These are phyloP conservation scores for Sinhomidia bicolor DNA, from an alignment of 2,888 invertebrate species.

Conservation along the genomic window DNA sequence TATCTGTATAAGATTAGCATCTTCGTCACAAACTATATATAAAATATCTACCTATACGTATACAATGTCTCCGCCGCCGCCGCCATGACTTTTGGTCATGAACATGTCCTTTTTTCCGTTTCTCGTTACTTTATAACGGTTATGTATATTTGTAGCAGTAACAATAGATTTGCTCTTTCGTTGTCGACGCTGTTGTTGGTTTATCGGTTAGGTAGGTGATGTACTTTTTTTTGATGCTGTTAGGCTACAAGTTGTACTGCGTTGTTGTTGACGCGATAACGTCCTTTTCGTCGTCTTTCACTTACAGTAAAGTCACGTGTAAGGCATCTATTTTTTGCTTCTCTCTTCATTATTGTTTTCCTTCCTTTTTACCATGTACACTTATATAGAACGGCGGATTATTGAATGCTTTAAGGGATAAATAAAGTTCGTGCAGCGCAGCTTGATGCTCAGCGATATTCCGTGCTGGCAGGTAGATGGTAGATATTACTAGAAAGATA, in stretches of 20 bases:
- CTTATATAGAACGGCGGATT: neutral
- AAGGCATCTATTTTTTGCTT: constrained; percentile 29
- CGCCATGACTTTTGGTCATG: constrained; percentile 25
- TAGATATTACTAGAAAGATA: neutral
- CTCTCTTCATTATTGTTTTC: constrained; percentile 24
- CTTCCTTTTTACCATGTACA: neutral
- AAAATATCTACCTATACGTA: neutral
- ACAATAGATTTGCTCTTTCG: neutral
- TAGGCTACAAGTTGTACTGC: no score
- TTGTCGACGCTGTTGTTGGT: neutral
- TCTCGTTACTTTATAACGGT: constrained; percentile 27
- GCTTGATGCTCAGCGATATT: neutral
- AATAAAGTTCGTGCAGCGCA: constrained; percentile 34
- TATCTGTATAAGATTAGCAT: neutral
- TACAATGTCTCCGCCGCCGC: neutral
- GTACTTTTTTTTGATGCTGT: neutral
- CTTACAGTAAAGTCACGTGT: constrained; percentile 25
- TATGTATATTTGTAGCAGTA: constrained; percentile 6
- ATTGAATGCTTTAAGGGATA: neutral
- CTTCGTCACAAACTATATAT: neutral
- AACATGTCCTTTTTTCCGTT: constrained; percentile 9
- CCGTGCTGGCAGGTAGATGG: neutral
- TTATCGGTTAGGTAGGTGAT: neutral
- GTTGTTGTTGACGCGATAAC: neutral
- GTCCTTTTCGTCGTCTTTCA: neutral